phyloP scores from a whole-genome alignment of 2,797 vertebrate species.

The Galaxias olidus region DNA sequence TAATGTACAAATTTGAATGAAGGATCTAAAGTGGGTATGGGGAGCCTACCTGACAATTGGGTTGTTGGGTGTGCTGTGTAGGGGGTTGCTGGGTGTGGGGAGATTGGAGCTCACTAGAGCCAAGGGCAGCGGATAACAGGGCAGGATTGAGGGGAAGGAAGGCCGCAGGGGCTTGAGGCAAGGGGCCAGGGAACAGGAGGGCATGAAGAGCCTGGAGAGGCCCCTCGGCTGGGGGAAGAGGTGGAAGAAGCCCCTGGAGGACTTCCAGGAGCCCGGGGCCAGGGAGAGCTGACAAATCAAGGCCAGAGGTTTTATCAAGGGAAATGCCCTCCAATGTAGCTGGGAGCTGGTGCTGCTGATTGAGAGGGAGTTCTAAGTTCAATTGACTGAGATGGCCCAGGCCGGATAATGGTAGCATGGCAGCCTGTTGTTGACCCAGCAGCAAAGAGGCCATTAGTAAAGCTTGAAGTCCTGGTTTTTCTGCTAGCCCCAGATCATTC shows the following conservation, averaged over 20 bases:
- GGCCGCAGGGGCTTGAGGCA: conserved; percentile 74
- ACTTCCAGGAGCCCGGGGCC: conserved; percentile 73
- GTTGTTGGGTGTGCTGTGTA: conserved; percentile 63
- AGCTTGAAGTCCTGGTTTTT: conserved; percentile 76
- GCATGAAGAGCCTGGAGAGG: conserved; percentile 71
- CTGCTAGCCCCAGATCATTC: conserved; percentile 69
- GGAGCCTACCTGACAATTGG: conserved; percentile 73
- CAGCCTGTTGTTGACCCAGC: conserved; percentile 73
- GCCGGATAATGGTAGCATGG: conserved; percentile 74
- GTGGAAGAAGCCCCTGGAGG: conserved; percentile 74
- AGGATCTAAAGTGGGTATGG: conserved; percentile 17
- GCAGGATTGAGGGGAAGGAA: conserved; percentile 85
- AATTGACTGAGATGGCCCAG: conserved; percentile 76
- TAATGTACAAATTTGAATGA: not conserved
- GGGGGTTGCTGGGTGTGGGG: conserved; percentile 77
- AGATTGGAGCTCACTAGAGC: conserved; percentile 73
- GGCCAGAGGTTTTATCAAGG: conserved; percentile 72
- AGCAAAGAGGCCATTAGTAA: conserved; percentile 85
- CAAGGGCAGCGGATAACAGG: conserved; percentile 84
- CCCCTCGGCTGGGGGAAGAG: conserved; percentile 63
- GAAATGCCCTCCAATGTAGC: conserved; percentile 68
- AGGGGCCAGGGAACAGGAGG: conserved; percentile 70
- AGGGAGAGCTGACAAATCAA: conserved; percentile 74
- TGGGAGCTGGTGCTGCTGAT: conserved; percentile 74
- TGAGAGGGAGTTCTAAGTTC: conserved; percentile 79